A percentile compares a stretch with the other conserved stretches of the same genome.
Conservation (phyloP, 2,113 vertebrate species). For the Campylomormyrus tamandua region DNA sequence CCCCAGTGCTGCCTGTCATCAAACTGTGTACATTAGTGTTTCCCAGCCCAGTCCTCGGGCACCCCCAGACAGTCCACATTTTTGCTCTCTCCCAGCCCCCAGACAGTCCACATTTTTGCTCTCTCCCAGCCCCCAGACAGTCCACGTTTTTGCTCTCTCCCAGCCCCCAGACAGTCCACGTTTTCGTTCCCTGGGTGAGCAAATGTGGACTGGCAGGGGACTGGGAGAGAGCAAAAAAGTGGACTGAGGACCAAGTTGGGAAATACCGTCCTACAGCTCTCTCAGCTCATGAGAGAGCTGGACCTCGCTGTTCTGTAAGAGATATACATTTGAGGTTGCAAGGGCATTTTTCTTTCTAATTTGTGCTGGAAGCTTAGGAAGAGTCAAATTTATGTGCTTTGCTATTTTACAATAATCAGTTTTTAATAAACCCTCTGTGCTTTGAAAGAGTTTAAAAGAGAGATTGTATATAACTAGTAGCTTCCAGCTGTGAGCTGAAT, state of each 20-base stretch:
- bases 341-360: neutral
- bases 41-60: neutral
- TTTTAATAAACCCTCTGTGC: neutral
- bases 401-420: neutral
- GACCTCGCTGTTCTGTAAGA: neutral
- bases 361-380: neutral
- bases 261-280: neutral
- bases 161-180: neutral
- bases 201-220: neutral
- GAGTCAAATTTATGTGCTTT: neutral
- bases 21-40: neutral
- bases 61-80: neutral
- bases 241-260: neutral
- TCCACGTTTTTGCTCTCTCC: too few relatives aligned
- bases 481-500: constrained; percentile 2
- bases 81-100: too few relatives aligned
- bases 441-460: neutral
- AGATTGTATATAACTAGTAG: neutral
- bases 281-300: neutral
- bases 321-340: neutral
- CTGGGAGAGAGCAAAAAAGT: neutral
- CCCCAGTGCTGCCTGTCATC: neutral
- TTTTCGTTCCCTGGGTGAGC: neutral
- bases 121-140: too few relatives aligned
- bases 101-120: neutral